A percentile compares a stretch with the other conserved stretches of the same genome.
These are phyloP conservation scores for Eristalis arbustorum DNA, from an alignment of 2,888 invertebrate genomes.

Conservation along the genomic window DNA sequence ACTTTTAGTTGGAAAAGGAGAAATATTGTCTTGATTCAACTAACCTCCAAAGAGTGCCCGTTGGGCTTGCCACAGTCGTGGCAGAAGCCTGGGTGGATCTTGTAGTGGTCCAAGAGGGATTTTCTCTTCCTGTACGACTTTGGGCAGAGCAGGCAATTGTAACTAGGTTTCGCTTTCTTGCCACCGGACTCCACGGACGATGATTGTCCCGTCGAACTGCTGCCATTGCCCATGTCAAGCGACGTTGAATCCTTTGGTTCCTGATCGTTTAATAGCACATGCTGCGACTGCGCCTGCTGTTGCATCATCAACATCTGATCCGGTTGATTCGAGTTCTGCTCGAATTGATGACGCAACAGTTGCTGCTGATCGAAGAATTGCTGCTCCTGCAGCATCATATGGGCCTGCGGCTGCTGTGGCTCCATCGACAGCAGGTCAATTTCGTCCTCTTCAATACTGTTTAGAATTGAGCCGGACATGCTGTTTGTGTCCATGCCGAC, in stretches of 20 bases:
- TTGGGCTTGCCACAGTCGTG: slow-evolving; percentile 80
- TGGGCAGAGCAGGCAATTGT: slow-evolving; percentile 78
- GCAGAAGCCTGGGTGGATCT: slow-evolving; percentile 79
- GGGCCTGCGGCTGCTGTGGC: slow-evolving; percentile 71
- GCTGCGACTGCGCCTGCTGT: slow-evolving; percentile 45
- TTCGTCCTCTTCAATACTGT: slow-evolving; percentile 69
- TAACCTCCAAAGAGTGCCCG: slow-evolving; percentile 78
- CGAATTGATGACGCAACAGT: slow-evolving; percentile 69
- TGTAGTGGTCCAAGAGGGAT: slow-evolving; percentile 79
- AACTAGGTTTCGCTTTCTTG: slow-evolving; percentile 78
- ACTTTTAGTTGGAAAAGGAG: neutral
- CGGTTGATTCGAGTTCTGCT: slow-evolving; percentile 71
- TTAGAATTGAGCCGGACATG: slow-evolving; percentile 66
- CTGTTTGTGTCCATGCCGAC: slow-evolving; percentile 66
- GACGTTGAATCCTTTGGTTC: slow-evolving; percentile 67
- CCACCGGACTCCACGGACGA: slow-evolving; percentile 43
- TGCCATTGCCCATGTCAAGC: slow-evolving; percentile 37
- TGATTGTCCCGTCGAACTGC: slow-evolving; percentile 50
- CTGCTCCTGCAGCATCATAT: slow-evolving; percentile 67
- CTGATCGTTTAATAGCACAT: slow-evolving; percentile 60
- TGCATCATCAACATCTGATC: slow-evolving; percentile 64
- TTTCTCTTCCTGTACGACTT: slow-evolving; percentile 79
- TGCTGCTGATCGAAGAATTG: slow-evolving; percentile 73
- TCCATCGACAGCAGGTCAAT: slow-evolving; percentile 61
- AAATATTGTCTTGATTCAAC: neutral